Evolutionary conservation across 2,113 vertebrate genomes (phyloP).

Genomic region (Sorex fumeus): DNA sequence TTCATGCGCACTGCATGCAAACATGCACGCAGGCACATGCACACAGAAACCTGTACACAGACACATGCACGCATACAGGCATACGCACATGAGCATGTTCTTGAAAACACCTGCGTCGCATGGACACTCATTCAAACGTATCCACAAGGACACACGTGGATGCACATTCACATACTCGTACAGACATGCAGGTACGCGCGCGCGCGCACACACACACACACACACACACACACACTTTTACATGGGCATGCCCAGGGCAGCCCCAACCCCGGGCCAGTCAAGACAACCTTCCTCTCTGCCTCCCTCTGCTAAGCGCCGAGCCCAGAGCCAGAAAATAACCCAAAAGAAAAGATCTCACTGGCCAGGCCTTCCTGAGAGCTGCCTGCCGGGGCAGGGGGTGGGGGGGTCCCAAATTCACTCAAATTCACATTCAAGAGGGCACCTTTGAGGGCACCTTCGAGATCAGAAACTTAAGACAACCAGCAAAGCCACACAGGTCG

Average conservation of each 20-base stretch:
- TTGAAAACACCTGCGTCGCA: no score
- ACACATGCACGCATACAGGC: no score
- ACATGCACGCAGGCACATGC: no score
- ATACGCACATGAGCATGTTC: no score
- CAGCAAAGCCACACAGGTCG: not conserved
- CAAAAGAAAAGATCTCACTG: conserved; percentile 47
- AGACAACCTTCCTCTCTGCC: conserved; percentile 67
- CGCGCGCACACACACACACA: no score
- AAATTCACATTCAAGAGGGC: conserved; percentile 29
- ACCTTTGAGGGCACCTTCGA: not conserved
- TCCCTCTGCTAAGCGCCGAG: conserved; percentile 70
- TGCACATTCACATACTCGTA: no score
- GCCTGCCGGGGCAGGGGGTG: not conserved
- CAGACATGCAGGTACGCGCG: no score
- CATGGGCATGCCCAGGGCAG: accelerated
- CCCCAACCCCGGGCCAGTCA: not conserved
- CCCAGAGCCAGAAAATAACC: conserved; percentile 71
- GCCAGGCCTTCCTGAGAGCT: conserved; percentile 53
- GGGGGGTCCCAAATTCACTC: conserved; percentile 1
- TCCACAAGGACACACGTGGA: no score
- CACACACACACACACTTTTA: not conserved
- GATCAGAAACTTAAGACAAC: conserved; percentile 21
- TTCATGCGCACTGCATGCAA: no score
- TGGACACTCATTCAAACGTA: no score
- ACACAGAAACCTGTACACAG: no score